Base-by-base conservation (phyloP, 2,797 vertebrate genomes). In the Anniella stebbinsi region DNA sequence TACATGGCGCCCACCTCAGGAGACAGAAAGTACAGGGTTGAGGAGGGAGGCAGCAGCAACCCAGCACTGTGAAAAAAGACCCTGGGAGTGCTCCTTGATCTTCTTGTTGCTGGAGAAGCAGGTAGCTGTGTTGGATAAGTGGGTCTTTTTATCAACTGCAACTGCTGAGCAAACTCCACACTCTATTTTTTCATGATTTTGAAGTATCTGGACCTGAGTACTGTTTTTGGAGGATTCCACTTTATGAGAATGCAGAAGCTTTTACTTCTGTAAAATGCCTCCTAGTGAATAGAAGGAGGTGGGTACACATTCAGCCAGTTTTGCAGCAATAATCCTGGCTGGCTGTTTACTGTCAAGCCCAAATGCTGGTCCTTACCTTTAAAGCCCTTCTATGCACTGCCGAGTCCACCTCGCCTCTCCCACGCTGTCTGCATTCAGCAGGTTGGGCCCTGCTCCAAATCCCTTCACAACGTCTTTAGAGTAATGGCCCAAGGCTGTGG, bases 401-500 rank as follows among this genome's bases (percentile, higher is more conserved):
- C 30, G 23, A 36, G 63, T 36, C 9, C 23, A 10, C 45, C 25
- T 70, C 8, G 11, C 15, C 6, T 81, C 51, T 23, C 36, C 28
- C 18, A 36, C 11, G 67, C 78, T 63, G 78, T 48, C 21, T 76
- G n/a, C 13, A 36, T 84, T 76, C 72, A 36, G 9, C 13, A 83
- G 15, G 33, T 36, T 51, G 70, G 87, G 87, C 80, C 69, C 12
- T 84, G 70, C 4, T 88, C 87, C 80, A 83, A 83, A 15, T 66
- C 8, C 54, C 30, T 73, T 82, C 69, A 72, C 70, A 76, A 45
- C 36, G 30, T 60, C 41, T 76, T 28, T 30, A 75, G 72, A 76
- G 80, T 21, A 36, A 75, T 67, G 57, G 38, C 51, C 1, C 18
- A 33, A 82, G 30, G 38, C 70, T 84, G 41, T 88, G 80, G 78